Conservation (phyloP, 2,888 invertebrate species). For the Polymixis flavicincta region DNA sequence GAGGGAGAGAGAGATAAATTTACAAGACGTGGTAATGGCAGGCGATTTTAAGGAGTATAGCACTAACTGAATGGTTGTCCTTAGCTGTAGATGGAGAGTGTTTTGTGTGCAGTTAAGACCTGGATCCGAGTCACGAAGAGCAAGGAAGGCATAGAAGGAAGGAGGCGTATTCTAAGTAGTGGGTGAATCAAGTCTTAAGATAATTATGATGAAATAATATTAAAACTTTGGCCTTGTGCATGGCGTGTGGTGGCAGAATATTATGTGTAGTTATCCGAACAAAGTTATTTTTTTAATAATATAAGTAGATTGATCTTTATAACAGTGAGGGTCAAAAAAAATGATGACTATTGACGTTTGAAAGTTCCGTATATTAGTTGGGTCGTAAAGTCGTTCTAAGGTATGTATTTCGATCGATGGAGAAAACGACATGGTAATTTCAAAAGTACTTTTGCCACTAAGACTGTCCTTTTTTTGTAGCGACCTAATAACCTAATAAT, state of each 20-base stretch:
- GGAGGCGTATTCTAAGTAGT: no score
- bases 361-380: not conserved
- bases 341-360: not conserved
- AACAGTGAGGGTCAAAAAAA: not conserved
- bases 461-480: not conserved
- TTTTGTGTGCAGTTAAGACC: not conserved
- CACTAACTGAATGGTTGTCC: not conserved
- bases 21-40: not conserved
- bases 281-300: not conserved
- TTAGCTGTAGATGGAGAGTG: not conserved
- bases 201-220: not conserved
- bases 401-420: not conserved
- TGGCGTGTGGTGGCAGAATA: not conserved
- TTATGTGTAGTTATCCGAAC: not conserved
- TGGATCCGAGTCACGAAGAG: not conserved
- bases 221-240: not conserved
- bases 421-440: not conserved
- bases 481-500: not conserved
- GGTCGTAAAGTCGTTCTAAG: not conserved
- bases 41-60: not conserved
- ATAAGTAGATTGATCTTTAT: no score
- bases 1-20: not conserved
- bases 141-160: not conserved
- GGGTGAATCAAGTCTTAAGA: not conserved
- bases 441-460: not conserved